Percentiles rank a stretch among this genome's conserved stretches.
Conservation (phyloP, 2,888 invertebrate species). For the Magallana nippona region DNA sequence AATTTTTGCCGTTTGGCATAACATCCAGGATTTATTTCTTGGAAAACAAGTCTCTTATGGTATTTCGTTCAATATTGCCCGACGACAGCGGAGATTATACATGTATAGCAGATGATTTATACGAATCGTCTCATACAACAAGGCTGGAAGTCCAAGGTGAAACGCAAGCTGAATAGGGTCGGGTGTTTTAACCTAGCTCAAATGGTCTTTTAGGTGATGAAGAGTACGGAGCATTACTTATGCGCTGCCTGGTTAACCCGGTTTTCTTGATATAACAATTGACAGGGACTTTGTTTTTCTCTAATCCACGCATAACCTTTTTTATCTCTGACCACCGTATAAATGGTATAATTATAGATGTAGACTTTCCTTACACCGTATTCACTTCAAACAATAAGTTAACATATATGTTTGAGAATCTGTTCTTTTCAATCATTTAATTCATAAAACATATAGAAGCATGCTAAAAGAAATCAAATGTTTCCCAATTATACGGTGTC, state of each 20-base stretch:
- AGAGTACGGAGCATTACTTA: neutral
- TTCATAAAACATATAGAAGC: neutral
- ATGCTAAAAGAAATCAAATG: neutral
- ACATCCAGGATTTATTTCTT: slow-evolving; percentile 16
- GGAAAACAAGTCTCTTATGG: slow-evolving; percentile 22
- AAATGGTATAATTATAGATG: neutral
- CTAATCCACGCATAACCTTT: neutral
- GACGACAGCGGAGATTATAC: slow-evolving; percentile 1
- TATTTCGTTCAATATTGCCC: slow-evolving; percentile 18
- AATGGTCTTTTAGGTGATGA: slow-evolving; percentile 9
- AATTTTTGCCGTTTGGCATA: slow-evolving; percentile 27
- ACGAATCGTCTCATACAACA: neutral
- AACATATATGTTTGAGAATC: too few relatives aligned
- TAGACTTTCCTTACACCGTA: neutral
- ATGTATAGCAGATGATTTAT: slow-evolving; percentile 15
- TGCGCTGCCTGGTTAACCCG: neutral
- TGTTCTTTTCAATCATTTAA: neutral
- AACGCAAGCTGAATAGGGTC: slow-evolving; percentile 3
- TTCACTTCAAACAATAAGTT: too few relatives aligned
- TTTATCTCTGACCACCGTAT: neutral
- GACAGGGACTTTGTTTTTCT: neutral
- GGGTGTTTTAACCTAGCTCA: slow-evolving; percentile 17
- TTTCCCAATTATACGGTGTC: neutral
- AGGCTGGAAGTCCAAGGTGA: slow-evolving; percentile 3
- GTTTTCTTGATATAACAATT: neutral